These are phyloP conservation scores for Tylochromis polylepis DNA, from an alignment of 2,113 vertebrate genomes.

Conservation along the genomic window DNA sequence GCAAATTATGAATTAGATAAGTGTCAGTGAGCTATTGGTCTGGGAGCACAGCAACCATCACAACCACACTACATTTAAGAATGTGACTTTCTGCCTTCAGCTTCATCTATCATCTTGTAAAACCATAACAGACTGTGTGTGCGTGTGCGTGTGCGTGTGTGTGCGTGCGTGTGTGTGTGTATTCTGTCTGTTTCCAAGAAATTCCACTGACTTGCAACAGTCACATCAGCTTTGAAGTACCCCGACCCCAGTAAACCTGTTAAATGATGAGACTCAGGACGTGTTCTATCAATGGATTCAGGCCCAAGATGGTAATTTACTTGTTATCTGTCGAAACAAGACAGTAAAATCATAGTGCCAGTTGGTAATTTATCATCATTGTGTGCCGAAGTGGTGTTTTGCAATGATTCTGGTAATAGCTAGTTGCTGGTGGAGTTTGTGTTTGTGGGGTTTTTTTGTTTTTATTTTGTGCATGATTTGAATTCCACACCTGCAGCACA, in stretches of 20 bases:
- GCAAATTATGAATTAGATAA: constrained; percentile 60
- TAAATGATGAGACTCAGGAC: constrained; percentile 22
- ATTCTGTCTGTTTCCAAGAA: not conserved
- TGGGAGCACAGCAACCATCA: constrained; percentile 42
- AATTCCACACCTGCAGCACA: not conserved
- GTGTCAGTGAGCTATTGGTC: constrained; percentile 56
- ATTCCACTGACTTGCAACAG: constrained; percentile 13
- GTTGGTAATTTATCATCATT: not conserved
- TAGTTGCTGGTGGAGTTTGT: not conserved
- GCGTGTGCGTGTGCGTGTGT: not conserved
- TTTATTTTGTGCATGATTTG: not conserved
- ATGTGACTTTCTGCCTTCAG: constrained; percentile 34
- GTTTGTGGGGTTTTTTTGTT: not conserved
- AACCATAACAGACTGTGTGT: constrained; percentile 23
- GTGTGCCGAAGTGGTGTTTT: constrained; percentile 6
- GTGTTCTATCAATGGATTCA: constrained; percentile 1
- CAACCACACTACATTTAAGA: constrained; percentile 45
- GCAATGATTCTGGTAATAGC: not conserved
- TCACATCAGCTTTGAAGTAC: not conserved
- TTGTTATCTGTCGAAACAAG: constrained; percentile 41
- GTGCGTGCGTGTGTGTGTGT: not conserved
- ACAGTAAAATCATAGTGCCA: constrained; percentile 13
- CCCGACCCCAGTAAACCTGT: constrained; percentile 30
- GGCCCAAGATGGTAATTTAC: constrained; percentile 8
- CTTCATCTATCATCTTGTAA: constrained; percentile 41